These are phyloP conservation scores for Isurus oxyrinchus DNA, from an alignment of 2,113 vertebrate species.

Conservation along the genomic window DNA sequence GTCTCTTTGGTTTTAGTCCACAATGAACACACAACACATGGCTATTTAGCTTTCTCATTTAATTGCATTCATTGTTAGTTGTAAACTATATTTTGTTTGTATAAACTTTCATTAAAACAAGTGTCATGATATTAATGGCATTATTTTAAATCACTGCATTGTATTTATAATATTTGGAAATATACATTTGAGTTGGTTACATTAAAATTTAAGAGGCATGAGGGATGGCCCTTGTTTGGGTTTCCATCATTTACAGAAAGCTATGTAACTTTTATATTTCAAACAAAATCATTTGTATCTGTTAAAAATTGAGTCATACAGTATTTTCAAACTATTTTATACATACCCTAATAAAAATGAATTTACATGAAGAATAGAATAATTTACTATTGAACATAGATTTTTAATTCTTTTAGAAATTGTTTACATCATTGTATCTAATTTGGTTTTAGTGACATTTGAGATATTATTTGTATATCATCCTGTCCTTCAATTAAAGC, in stretches of 20 bases:
- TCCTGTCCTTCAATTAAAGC: conserved; percentile 40
- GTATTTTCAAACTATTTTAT: conserved; percentile 81
- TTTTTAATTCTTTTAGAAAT: conserved; percentile 53
- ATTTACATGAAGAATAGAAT: conserved; percentile 63
- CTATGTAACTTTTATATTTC: conserved; percentile 68
- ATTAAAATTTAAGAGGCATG: not conserved
- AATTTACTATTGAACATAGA: conserved; percentile 71
- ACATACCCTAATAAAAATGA: conserved; percentile 57
- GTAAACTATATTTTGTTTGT: conserved; percentile 33
- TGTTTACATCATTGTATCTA: conserved; percentile 62
- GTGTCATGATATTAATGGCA: conserved; percentile 39
- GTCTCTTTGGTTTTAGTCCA: not conserved
- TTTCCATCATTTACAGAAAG: conserved; percentile 41
- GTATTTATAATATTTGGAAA: conserved; percentile 41
- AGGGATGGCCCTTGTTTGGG: conserved; percentile 7
- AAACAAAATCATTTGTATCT: conserved; percentile 66
- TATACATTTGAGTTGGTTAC: conserved; percentile 1
- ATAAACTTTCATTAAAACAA: conserved; percentile 33
- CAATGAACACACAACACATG: not conserved
- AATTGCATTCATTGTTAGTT: conserved; percentile 8
- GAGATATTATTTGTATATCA: conserved; percentile 51
- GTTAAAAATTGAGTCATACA: conserved; percentile 72
- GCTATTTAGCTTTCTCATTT: not conserved
- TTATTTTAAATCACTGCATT: conserved; percentile 40
- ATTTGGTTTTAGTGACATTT: conserved; percentile 53